Evolutionary conservation across 2,113 vertebrate genomes (phyloP), one percentile per base, ranked within the genome.

Genomic region (Alectura lathami): DNA sequence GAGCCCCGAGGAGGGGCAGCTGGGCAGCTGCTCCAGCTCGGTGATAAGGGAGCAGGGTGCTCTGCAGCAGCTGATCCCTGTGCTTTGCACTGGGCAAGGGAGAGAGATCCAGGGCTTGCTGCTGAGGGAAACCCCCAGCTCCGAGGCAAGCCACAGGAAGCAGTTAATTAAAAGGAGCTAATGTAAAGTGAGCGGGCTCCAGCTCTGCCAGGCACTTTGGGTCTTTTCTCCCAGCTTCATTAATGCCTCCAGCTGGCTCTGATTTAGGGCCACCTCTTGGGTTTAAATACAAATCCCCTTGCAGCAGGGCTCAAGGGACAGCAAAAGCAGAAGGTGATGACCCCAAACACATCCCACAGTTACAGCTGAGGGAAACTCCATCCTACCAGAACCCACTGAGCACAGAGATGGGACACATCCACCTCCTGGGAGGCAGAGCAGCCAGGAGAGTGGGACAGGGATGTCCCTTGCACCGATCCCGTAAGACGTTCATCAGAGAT

Each of bases 1-100:
- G 24, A 17, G 11, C 17, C 36, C 26, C 26, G 13, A 29, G 36
- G 60, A 62, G 17, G 11, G 36, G 32, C 32, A n/a, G 54, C 6
- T 10, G 54, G 30, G 30, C 54, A 56, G 10, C 42, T 43, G n/a
- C 13, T 95, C 69, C 4, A 2, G 42, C 70, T 11, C 9, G 1
- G 73, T 0, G 5, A 24, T 1, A 18, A 2, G 4, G 7, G 69
- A 81, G 68, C 8, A 62, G 26, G 32, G 67, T 54, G 26, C 11
- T 40, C 74, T 60, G 83, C 38, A 76, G 38, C 17, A 47, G 56
- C 38, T 74, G 11, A 69, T 62, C 27, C 74, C 67, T 51, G 45
- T n/a, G n/a, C n/a, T n/a, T n/a, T n/a, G n/a, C n/a, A 12, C 57
- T 1, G 2, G 15, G 21, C 1, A 0, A 70, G 17, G 43, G 15